These are phyloP conservation scores for Enteromius unitaeniatus DNA, from an alignment of 2,797 vertebrate genomes.

Conservation along the genomic window DNA sequence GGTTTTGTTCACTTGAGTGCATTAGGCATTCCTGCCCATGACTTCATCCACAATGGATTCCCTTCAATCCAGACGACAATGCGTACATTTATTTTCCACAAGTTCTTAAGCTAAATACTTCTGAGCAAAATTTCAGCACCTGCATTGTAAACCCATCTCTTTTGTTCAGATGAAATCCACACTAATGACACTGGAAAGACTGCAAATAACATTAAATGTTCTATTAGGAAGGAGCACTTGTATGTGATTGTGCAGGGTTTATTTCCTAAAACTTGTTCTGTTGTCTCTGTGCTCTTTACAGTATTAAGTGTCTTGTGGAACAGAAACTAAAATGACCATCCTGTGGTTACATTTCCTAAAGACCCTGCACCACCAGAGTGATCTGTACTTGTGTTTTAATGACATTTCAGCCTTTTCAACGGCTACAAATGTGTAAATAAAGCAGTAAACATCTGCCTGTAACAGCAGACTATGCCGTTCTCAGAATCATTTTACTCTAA, in stretches of 20 bases:
- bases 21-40: conserved; percentile 56
- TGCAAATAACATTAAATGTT: conserved; percentile 51
- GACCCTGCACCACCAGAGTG: conserved; percentile 19
- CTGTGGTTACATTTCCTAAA: conserved; percentile 39
- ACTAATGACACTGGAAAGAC: conserved; percentile 45
- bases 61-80: conserved; percentile 50
- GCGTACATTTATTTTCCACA: conserved; percentile 46
- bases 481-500: neutral
- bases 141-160: conserved; percentile 52
- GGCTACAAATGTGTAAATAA: conserved; percentile 25
- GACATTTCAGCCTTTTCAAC: conserved; percentile 48
- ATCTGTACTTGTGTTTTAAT: conserved; percentile 26
- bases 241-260: conserved; percentile 24
- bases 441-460: neutral
- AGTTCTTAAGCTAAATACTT: conserved; percentile 49
- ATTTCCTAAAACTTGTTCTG: conserved; percentile 42
- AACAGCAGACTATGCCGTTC: neutral
- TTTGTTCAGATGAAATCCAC: conserved; percentile 51
- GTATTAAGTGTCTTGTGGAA: conserved; percentile 57
- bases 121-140: conserved; percentile 60
- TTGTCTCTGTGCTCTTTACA: conserved; percentile 52
- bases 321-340: conserved; percentile 54
- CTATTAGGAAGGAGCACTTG: conserved; percentile 37
- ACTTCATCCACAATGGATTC: conserved; percentile 54
- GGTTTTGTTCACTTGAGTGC: conserved; percentile 44